Percentiles rank a stretch among this genome's conserved stretches.
Evolutionary conservation across 2,113 vertebrate species (phyloP).

Genomic region (Oxyura jamaicensis): DNA sequence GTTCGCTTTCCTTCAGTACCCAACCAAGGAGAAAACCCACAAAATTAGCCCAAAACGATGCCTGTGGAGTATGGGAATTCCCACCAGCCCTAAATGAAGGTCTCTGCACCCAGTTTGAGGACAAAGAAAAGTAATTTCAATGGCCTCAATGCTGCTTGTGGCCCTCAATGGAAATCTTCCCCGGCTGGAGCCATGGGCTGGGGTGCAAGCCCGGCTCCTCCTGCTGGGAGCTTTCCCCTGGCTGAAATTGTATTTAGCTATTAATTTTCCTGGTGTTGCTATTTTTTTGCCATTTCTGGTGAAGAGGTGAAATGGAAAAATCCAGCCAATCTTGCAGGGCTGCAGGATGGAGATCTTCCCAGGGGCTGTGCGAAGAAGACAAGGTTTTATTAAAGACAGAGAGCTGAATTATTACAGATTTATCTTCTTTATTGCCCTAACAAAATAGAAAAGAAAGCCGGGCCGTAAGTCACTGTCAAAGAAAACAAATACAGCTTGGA

Average conservation of each 20-base stretch:
- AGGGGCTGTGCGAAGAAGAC: conserved; percentile 52
- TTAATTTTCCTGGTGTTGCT: conserved; percentile 14
- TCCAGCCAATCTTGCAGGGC: conserved; percentile 13
- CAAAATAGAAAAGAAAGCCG: conserved; percentile 50
- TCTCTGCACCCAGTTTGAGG: not conserved
- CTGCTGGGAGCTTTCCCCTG: not conserved
- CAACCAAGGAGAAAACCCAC: not conserved
- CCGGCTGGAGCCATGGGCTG: accelerated
- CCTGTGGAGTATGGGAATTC: accelerated
- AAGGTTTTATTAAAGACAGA: conserved; percentile 72
- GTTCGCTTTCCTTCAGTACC: accelerated
- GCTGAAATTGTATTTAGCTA: conserved; percentile 24
- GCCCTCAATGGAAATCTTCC: not conserved
- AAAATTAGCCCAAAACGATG: not conserved
- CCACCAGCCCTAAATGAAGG: not conserved
- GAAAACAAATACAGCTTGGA: conserved; percentile 43
- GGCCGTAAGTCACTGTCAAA: conserved; percentile 67
- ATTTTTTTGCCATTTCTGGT: conserved; percentile 24
- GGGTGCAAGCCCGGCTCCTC: not conserved
- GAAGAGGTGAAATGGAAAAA: conserved; percentile 60
- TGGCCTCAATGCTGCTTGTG: not conserved
- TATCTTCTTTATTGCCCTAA: conserved; percentile 74
- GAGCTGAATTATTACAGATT: conserved; percentile 72
- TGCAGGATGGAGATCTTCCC: conserved; percentile 54
- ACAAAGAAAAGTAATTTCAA: not conserved